These are phyloP conservation scores for Odontocolon sp. DNA, from an alignment of 2,888 invertebrate species.

Conservation along the genomic window DNA sequence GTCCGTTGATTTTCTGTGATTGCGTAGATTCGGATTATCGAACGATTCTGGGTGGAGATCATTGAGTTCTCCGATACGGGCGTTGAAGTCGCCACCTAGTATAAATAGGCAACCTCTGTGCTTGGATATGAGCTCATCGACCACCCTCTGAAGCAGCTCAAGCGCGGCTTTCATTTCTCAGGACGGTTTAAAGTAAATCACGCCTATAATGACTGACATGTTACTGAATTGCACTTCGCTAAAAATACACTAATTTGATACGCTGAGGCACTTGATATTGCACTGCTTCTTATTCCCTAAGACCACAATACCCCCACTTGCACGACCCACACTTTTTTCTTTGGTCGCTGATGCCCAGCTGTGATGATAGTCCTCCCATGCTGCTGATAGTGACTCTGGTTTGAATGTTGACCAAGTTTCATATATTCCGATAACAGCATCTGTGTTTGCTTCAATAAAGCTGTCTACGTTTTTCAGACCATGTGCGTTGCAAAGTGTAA, in stretches of 20 bases:
- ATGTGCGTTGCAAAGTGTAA: not conserved
- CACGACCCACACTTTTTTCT: not conserved
- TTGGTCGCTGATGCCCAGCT: not conserved
- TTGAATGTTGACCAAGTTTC: not conserved
- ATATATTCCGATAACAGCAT: not conserved
- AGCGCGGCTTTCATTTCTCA: not conserved
- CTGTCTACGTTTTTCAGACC: not conserved
- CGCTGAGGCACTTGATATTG: not conserved
- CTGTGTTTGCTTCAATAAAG: not conserved
- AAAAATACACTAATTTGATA: not conserved
- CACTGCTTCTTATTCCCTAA: not conserved
- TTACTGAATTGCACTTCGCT: not conserved
- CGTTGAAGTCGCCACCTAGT: not conserved
- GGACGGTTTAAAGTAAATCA: not conserved
- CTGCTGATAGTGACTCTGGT: not conserved
- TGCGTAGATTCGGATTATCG: not conserved
- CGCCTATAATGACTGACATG: not conserved
- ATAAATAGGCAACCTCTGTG: not conserved
- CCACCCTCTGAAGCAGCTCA: not conserved
- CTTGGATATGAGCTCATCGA: not conserved
- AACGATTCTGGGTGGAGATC: not conserved
- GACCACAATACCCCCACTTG: not conserved
- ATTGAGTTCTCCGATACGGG: not conserved
- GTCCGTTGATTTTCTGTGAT: not conserved
- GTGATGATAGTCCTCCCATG: not conserved